Conservation (phyloP, 23 tunicate species). For the Halocynthia aurantium region DNA sequence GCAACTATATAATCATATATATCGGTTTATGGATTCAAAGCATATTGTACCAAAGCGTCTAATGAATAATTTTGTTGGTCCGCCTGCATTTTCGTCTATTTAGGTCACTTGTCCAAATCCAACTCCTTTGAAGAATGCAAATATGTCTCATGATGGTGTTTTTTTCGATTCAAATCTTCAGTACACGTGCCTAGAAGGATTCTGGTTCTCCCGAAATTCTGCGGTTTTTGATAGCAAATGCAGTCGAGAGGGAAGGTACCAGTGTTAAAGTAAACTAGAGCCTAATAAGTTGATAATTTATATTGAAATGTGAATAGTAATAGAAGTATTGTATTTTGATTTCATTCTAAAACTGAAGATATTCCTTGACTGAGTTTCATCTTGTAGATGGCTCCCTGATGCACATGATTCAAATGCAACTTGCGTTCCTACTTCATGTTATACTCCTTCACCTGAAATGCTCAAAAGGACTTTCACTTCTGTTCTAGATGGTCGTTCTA, state of each 20-base stretch:
- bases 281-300: neutral
- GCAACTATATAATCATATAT: neutral
- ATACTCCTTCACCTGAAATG: neutral
- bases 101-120: slow-evolving; percentile 48
- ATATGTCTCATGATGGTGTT: neutral
- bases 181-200: slow-evolving; percentile 45
- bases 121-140: slow-evolving; percentile 13
- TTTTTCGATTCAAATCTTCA: slow-evolving; percentile 15
- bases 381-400: slow-evolving; percentile 52
- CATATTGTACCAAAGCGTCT: neutral
- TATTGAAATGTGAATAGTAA: neutral
- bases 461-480: neutral
- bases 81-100: neutral
- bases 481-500: too few relatives aligned
- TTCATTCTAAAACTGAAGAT: neutral
- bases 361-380: too few relatives aligned
- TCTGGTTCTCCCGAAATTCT: slow-evolving; percentile 32
- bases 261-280: neutral
- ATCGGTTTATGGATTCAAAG: neutral
- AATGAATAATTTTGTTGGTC: neutral
- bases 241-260: slow-evolving; percentile 36
- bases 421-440: slow-evolving; percentile 16
- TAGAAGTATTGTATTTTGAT: neutral
- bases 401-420: slow-evolving; percentile 11
- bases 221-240: slow-evolving; percentile 16